Percentiles rank a stretch among this genome's conserved stretches.
Conservation (phyloP, 2,797 vertebrate species). For the Eurystomus glaucurus region DNA sequence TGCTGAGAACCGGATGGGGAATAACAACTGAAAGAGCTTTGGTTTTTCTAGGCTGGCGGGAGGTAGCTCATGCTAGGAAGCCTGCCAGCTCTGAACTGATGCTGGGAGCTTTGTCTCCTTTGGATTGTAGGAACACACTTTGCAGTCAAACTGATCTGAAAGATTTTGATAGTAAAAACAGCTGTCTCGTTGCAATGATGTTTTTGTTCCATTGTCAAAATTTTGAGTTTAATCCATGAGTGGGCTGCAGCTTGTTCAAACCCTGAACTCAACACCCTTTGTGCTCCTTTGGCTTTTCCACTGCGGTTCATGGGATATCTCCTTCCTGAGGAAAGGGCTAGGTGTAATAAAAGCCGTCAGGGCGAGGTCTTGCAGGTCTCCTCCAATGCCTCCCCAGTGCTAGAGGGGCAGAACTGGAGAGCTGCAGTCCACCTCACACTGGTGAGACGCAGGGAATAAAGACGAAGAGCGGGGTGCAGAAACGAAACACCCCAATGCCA, state of each 20-base stretch:
- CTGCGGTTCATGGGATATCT: constrained; percentile 39
- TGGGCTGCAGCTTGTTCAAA: constrained; percentile 65
- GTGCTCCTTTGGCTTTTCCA: constrained; percentile 63
- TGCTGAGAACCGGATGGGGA: constrained; percentile 61
- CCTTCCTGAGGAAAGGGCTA: constrained; percentile 64
- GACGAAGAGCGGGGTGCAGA: neutral
- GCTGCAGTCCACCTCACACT: neutral
- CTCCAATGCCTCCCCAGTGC: neutral
- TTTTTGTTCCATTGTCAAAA: constrained; percentile 71
- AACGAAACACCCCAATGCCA: neutral
- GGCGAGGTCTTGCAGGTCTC: constrained; percentile 11
- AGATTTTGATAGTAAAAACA: constrained; percentile 69
- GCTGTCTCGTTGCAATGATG: constrained; percentile 60
- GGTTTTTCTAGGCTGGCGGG: constrained; percentile 60
- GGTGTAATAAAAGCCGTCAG: constrained; percentile 39
- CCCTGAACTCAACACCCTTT: constrained; percentile 50
- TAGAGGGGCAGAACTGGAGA: constrained; percentile 14
- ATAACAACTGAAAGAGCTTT: constrained; percentile 72
- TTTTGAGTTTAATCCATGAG: constrained; percentile 67
- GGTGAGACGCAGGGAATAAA: neutral
- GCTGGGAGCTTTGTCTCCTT: constrained; percentile 53
- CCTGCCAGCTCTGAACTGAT: constrained; percentile 40
- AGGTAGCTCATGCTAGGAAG: constrained; percentile 50
- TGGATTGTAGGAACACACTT: constrained; percentile 50
- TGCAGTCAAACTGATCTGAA: constrained; percentile 60